Evolutionary conservation across 2,797 vertebrate genomes (phyloP), one percentile per base, ranked within the genome.

Genomic region (Chrosomus eos): DNA sequence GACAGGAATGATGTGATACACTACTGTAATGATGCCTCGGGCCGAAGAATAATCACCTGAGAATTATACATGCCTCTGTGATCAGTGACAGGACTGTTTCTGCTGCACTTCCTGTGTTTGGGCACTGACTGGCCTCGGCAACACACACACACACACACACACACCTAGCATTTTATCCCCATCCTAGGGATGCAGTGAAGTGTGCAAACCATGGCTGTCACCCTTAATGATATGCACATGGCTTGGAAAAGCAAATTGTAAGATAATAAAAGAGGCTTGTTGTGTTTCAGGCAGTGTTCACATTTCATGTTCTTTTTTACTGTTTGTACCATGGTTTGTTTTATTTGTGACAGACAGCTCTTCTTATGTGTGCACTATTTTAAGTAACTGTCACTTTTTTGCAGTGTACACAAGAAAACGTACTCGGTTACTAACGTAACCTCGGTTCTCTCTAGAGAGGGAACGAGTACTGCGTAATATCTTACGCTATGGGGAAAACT

Each of bases 41-140:
- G 77, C 60, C 8, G 70, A 33, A 33, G 43, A 80, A 82, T 87
- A 88, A 89, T 89, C 81, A 88, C 68, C 81, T 88, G 58, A 76
- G 76, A 45, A 84, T 86, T 86, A 86, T 64, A 74, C 77, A 87
- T 82, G 84, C 87, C 76, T 86, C 85, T 75, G 45, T 86, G 77
- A 78, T 71, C 82, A 85, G 43, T 80, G 86, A 85, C 76, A 64
- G 64, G 23, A 40, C 55, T 19, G 68, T 55, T 82, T 70, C 64
- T 77, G 43, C 38, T 72, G 77, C 66, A 73, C 43, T 45, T 85
- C 38, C 26, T 16, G 71, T 67, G 62, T 43, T 43, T 43, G 10
- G 10, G 40, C 40, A 43, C 40, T 43, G 40, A 11, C 9, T 43
- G 40, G 40, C 10, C 40, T 43, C 40, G 8, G 40, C 40, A 43